phyloP scores from a whole-genome alignment of 1,140 invertebrate species.

The Ctenoplectra terminalis region DNA sequence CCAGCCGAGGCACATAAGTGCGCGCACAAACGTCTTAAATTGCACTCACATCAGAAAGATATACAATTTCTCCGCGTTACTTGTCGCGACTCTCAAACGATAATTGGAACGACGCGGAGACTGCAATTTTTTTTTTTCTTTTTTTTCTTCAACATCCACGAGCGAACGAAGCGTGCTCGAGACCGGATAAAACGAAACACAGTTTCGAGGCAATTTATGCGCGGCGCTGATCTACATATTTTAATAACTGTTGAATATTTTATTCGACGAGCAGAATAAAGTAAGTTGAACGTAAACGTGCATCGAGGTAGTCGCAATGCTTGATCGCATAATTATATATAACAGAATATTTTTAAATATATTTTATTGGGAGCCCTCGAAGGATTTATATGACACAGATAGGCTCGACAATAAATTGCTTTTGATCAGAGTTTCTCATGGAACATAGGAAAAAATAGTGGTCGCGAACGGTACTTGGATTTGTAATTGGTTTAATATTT shows the following conservation, averaged over 20 bases:
- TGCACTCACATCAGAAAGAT: background rate
- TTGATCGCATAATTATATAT: background rate
- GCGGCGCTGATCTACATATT: background rate
- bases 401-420: background rate
- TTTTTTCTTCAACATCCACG: background rate
- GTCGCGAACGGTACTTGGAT: background rate
- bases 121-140: too few species aligned
- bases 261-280: background rate
- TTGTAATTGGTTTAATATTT: background rate
- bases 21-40: background rate
- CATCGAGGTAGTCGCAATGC: background rate
- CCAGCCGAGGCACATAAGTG: background rate
- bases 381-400: too few species aligned
- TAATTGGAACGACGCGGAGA: constrained; percentile 15
- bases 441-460: background rate
- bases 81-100: background rate
- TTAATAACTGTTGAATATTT: constrained; percentile 33
- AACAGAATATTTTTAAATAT: background rate
- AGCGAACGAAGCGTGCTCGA: background rate
- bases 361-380: background rate
- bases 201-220: background rate
- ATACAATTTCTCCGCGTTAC: background rate
- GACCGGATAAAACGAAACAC: background rate
- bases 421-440: background rate
- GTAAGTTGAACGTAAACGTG: background rate